These are phyloP conservation scores for Parazoanthus atlanticus DNA, from an alignment of 92 coral and sea anemone species.

Conservation along the genomic window DNA sequence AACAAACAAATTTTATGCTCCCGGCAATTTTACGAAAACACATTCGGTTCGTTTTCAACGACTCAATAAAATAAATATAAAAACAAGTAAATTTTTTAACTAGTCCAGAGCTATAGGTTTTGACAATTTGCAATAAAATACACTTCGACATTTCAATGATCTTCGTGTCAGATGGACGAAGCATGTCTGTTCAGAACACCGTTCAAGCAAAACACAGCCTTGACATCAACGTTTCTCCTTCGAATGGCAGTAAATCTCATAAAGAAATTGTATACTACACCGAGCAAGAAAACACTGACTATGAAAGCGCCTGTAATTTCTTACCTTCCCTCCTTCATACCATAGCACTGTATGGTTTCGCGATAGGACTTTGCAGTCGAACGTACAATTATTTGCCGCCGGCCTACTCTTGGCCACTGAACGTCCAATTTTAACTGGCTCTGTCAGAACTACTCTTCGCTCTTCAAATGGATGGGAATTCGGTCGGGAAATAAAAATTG, in stretches of 20 bases:
- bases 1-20: conserved; percentile 13
- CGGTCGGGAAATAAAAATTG: conserved; percentile 95
- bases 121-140: conserved; percentile 4
- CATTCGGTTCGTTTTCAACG: background rate
- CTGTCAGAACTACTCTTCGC: conserved; percentile 81
- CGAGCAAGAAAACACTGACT: background rate
- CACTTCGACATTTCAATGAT: conserved; percentile 10
- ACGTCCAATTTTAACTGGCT: conserved; percentile 92
- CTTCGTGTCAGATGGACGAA: conserved; percentile 38
- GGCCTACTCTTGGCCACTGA: conserved; percentile 99
- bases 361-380: conserved; percentile 98
- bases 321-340: conserved; percentile 97
- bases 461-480: conserved; percentile 98
- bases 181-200: conserved; percentile 7
- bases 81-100: conserved; percentile 9
- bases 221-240: background rate
- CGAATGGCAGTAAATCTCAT: background rate
- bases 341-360: conserved; percentile 99
- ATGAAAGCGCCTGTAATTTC: background rate
- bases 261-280: background rate
- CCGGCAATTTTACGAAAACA: conserved; percentile 33
- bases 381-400: conserved; percentile 87
- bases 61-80: conserved; percentile 16
- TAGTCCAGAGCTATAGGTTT: background rate
- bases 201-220: background rate